These are phyloP conservation scores for Lacanobia wlatinum DNA, from an alignment of 2,888 invertebrate species.

Conservation along the genomic window DNA sequence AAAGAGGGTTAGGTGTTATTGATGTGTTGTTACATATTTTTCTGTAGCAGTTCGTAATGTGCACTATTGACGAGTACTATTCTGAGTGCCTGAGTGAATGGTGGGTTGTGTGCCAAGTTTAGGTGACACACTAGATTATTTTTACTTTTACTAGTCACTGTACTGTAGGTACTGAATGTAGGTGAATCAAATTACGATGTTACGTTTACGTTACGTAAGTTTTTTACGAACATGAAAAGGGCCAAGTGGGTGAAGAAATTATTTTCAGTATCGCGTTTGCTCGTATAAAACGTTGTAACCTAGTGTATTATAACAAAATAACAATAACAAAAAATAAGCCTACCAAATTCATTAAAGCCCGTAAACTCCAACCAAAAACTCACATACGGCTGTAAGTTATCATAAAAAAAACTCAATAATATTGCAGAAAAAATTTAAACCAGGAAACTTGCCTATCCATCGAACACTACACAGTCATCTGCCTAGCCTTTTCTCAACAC, in stretches of 20 bases:
- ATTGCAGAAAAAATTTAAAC: no score
- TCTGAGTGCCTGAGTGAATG: constrained; percentile 56
- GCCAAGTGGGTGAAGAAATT: neutral
- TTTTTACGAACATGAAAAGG: constrained; percentile 10
- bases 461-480: no score
- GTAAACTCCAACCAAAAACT: no score
- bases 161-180: constrained; percentile 46
- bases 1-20: constrained; percentile 64
- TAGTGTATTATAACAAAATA: no score
- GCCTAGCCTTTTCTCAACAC: neutral
- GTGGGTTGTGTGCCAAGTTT: constrained; percentile 51
- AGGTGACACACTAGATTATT: constrained; percentile 55
- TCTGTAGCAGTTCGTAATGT: constrained; percentile 48
- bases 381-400: no score
- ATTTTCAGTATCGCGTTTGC: neutral
- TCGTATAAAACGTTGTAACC: neutral
- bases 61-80: constrained; percentile 56
- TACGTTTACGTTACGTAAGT: constrained; percentile 30
- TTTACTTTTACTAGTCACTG: constrained; percentile 52
- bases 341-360: no score
- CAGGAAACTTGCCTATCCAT: no score
- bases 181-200: constrained; percentile 52
- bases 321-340: no score
- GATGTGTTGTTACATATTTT: constrained; percentile 66
- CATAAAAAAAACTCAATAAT: no score